phyloP scores from a whole-genome alignment of 23 tunicate genomes.

The Phallusia fumigata region DNA sequence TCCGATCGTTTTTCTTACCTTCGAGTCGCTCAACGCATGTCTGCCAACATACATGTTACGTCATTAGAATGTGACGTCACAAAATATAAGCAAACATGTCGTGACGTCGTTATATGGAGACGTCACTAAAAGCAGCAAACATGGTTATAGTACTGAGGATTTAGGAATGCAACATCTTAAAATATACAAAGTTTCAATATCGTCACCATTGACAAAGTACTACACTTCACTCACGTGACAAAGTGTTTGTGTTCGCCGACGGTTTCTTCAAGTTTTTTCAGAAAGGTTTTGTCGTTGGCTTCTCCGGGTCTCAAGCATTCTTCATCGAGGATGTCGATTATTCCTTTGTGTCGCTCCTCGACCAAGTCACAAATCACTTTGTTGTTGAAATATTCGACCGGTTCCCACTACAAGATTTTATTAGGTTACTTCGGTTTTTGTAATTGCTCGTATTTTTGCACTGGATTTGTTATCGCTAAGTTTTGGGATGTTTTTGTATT shows the following conservation, averaged over 20 bases:
- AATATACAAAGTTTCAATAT: too few species aligned
- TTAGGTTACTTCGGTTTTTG: too few species aligned
- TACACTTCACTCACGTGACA: constrained; percentile 55
- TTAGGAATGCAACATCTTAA: too few species aligned
- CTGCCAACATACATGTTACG: constrained; percentile 18
- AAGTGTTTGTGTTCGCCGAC: constrained; percentile 89
- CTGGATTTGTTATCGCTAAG: too few species aligned
- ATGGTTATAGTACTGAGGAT: too few species aligned
- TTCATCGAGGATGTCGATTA: constrained; percentile 95
- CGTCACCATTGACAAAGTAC: too few species aligned
- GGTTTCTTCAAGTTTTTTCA: constrained; percentile 69
- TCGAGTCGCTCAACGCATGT: constrained; percentile 82
- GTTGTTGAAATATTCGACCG: constrained; percentile 98
- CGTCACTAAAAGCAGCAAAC: neutral
- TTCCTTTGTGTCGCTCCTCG: constrained; percentile 93
- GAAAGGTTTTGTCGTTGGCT: constrained; percentile 75
- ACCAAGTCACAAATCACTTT: constrained; percentile 95
- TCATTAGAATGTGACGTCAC: neutral
- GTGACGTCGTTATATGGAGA: neutral
- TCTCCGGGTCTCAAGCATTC: constrained; percentile 99
- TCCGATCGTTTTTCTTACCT: constrained; percentile 76
- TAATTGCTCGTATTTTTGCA: too few species aligned
- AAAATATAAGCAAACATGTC: neutral
- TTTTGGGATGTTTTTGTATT: too few species aligned
- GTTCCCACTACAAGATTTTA: constrained; percentile 95